These are phyloP conservation scores for Coenobita brevimanus DNA, from an alignment of 1,140 invertebrate species.

Conservation along the genomic window DNA sequence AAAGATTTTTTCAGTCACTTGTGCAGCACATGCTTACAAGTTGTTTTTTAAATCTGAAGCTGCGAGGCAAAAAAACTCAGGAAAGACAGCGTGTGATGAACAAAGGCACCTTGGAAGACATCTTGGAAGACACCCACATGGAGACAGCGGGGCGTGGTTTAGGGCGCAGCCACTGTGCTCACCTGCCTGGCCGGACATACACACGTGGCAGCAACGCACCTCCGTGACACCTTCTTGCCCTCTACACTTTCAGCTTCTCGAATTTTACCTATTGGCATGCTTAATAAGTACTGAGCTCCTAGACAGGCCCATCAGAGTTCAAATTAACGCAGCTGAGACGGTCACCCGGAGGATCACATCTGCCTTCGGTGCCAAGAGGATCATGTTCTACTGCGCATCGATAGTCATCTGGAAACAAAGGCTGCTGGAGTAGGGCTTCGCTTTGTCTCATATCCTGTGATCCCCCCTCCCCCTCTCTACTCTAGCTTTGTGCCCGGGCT, in stretches of 20 bases:
- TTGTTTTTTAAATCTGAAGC: too few relatives aligned
- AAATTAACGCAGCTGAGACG: too few relatives aligned
- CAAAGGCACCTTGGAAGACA: conserved; percentile 30
- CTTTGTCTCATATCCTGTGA: conserved; percentile 67
- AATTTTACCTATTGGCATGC: too few relatives aligned
- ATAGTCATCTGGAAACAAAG: conserved; percentile 66
- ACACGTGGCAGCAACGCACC: conserved; percentile 64
- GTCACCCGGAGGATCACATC: too few relatives aligned
- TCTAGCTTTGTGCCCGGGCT: conserved; percentile 3
- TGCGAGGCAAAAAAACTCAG: too few relatives aligned
- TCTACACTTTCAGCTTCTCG: conserved; percentile 24
- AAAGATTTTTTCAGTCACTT: too few relatives aligned
- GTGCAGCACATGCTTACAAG: too few relatives aligned
- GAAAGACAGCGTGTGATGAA: background rate
- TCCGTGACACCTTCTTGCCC: conserved; percentile 60
- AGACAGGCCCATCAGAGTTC: too few relatives aligned
- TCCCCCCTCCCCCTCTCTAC: conserved; percentile 37
- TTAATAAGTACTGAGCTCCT: too few relatives aligned
- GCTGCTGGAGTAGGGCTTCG: conserved; percentile 64
- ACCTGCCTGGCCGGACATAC: conserved; percentile 62
- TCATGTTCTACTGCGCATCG: conserved; percentile 59
- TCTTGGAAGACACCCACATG: conserved; percentile 26
- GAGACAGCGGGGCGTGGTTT: conserved; percentile 34
- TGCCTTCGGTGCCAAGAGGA: conserved; percentile 23
- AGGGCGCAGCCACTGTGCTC: conserved; percentile 56